phyloP scores from a whole-genome alignment of 2,888 invertebrate species.

The Drosophila lutescens region DNA sequence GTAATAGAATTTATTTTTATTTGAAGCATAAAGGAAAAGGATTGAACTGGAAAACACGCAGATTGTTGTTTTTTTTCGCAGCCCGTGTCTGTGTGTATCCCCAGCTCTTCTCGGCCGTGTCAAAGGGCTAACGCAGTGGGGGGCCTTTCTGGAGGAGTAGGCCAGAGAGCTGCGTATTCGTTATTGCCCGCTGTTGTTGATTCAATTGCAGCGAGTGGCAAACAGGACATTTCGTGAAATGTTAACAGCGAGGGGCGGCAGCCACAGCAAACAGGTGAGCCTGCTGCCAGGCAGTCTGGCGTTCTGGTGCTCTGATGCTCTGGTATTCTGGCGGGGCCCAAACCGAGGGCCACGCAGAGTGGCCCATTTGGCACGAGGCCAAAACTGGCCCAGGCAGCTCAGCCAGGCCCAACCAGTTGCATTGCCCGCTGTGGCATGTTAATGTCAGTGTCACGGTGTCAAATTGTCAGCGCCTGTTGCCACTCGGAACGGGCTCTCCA shows the following conservation, averaged over 20 bases:
- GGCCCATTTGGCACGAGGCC: conserved; percentile 24
- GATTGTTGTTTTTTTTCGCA: conserved; percentile 2
- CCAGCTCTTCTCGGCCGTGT: conserved; percentile 18
- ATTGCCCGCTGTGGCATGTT: conserved; percentile 55
- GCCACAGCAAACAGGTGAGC: conserved; percentile 38
- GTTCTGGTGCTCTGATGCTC: neutral
- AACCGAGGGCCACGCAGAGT: conserved; percentile 1
- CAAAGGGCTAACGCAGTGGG: conserved; percentile 18
- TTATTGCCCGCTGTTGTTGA: conserved; percentile 42
- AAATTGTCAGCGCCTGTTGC: conserved; percentile 68
- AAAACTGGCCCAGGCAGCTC: conserved; percentile 38
- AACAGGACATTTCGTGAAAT: conserved; percentile 52
- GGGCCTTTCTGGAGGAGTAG: conserved; percentile 8
- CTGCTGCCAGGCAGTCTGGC: conserved; percentile 31
- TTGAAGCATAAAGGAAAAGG: neutral
- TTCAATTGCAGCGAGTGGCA: conserved; percentile 48
- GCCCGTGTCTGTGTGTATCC: conserved; percentile 30
- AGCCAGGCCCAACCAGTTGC: conserved; percentile 49
- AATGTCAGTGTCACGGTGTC: conserved; percentile 77
- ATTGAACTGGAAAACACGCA: neutral
- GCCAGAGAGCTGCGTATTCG: conserved; percentile 28
- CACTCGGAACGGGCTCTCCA: conserved; percentile 17
- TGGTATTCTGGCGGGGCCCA: neutral
- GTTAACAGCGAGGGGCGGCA: conserved; percentile 29
- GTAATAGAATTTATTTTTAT: no score